These are phyloP conservation scores for Eulemur coronatus DNA, from an alignment of 2,797 vertebrate genomes.

Conservation along the genomic window DNA sequence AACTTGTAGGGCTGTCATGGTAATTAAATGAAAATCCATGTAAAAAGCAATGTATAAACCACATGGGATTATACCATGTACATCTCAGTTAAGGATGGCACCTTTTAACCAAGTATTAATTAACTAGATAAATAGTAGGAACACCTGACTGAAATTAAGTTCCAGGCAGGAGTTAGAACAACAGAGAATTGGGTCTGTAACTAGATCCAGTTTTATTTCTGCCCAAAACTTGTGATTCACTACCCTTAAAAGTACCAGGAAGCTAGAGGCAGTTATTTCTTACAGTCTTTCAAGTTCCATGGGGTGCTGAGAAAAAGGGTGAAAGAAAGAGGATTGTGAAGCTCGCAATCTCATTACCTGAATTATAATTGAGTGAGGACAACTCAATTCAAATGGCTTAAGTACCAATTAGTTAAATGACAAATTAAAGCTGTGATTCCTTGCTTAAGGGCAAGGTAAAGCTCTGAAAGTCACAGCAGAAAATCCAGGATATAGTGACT, in stretches of 20 bases:
- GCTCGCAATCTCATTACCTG: not conserved
- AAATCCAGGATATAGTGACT: not conserved
- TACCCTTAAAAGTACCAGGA: not conserved
- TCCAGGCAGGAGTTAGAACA: not conserved
- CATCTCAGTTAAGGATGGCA: not conserved
- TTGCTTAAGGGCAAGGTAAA: conserved; percentile 35
- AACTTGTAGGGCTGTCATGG: not conserved
- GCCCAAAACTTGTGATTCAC: not conserved
- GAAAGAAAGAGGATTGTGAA: not conserved
- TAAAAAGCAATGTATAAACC: conserved; percentile 5
- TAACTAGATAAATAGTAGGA: not conserved
- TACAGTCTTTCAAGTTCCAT: not conserved
- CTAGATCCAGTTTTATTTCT: not conserved
- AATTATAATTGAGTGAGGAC: conserved; percentile 37
- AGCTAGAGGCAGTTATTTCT: not conserved
- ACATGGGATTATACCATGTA: not conserved
- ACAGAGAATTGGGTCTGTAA: not conserved
- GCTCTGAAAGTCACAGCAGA: not conserved
- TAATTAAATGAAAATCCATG: conserved; percentile 23
- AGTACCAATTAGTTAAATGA: conserved; percentile 59
- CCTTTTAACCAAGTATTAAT: not conserved
- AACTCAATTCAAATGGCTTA: conserved; percentile 48
- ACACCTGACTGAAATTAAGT: not conserved
- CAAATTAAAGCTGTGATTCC: conserved; percentile 46
- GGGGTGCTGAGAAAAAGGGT: not conserved